Conservation (phyloP, 2,888 invertebrate species). For the Amblyjoppa proteus region DNA sequence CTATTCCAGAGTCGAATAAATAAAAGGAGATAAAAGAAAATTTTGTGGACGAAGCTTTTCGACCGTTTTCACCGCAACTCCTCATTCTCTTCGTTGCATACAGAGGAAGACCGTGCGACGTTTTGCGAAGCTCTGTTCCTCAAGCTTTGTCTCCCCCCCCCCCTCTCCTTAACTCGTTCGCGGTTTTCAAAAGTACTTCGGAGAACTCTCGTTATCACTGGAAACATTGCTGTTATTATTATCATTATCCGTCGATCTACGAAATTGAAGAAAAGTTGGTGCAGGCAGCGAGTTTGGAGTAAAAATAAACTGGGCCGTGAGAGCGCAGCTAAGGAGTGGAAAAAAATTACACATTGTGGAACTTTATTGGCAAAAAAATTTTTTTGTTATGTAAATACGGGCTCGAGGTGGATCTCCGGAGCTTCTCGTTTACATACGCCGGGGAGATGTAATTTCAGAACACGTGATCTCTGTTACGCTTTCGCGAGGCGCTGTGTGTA, state of each 20-base stretch:
- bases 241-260: neutral
- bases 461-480: neutral
- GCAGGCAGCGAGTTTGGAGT: neutral
- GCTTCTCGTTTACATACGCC: neutral
- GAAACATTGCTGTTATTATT: neutral
- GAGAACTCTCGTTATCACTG: constrained; percentile 4
- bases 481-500: neutral
- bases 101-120: constrained; percentile 8
- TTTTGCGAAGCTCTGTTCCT: neutral
- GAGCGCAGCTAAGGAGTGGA: neutral
- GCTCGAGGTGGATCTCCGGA: neutral
- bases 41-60: constrained; percentile 36
- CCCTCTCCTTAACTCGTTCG: neutral
- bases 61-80: constrained; percentile 17
- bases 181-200: neutral
- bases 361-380: neutral
- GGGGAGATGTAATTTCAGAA: constrained; percentile 2
- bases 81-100: constrained; percentile 15
- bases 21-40: constrained; percentile 35
- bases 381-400: neutral
- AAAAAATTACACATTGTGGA: neutral
- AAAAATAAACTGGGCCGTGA: neutral
- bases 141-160: neutral
- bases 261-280: neutral
- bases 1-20: constrained; percentile 48